phyloP scores from a whole-genome alignment of 2,888 invertebrate species.

The Drosophila basisetae region DNA sequence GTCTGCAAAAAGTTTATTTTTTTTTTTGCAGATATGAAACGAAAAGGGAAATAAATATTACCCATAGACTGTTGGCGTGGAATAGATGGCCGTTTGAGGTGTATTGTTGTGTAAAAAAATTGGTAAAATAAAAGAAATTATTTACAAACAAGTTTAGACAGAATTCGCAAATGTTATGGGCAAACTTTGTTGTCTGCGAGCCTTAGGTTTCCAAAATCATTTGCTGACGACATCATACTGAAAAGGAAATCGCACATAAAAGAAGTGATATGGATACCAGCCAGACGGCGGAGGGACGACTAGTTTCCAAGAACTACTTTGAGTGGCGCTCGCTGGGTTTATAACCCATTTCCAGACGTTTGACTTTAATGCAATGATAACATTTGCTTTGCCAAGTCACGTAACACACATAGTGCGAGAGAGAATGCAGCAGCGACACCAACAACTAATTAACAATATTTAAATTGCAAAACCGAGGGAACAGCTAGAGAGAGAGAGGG shows the following conservation, averaged over 20 bases:
- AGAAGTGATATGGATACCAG: constrained; percentile 45
- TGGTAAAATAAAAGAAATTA: constrained; percentile 81
- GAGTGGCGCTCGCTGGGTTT: constrained; percentile 45
- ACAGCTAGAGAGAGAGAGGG: not conserved
- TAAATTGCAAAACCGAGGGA: constrained; percentile 56
- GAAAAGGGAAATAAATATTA: constrained; percentile 19
- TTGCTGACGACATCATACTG: constrained; percentile 67
- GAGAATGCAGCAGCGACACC: constrained; percentile 35
- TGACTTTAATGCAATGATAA: constrained; percentile 68
- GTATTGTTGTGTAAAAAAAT: constrained; percentile 77
- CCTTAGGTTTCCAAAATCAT: constrained; percentile 25
- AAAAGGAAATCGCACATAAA: constrained; percentile 37
- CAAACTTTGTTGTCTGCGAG: constrained; percentile 71
- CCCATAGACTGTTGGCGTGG: constrained; percentile 14
- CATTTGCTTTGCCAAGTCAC: constrained; percentile 36
- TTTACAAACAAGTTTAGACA: constrained; percentile 78
- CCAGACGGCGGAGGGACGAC: constrained; percentile 6
- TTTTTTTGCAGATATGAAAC: constrained; percentile 42
- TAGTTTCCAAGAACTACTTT: constrained; percentile 37
- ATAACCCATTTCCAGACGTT: constrained; percentile 43
- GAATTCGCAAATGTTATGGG: constrained; percentile 76
- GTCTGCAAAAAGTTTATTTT: constrained; percentile 69
- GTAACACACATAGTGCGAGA: not conserved
- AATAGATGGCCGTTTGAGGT: constrained; percentile 68
- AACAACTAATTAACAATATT: constrained; percentile 74